These are phyloP conservation scores for Sitta europaea DNA, from an alignment of 2,113 vertebrate species.

Conservation along the genomic window DNA sequence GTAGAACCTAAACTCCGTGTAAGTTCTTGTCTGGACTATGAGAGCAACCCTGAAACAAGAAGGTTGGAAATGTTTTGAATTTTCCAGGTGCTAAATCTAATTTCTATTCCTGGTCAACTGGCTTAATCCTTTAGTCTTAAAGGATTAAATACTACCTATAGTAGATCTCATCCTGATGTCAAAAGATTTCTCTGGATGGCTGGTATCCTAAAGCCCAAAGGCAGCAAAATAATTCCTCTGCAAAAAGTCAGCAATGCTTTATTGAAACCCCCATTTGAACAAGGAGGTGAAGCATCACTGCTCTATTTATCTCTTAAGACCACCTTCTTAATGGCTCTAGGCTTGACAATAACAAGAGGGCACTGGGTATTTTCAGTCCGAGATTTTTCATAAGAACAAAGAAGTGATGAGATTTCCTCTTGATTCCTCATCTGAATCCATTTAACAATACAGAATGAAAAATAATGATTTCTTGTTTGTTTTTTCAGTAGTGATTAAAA, in stretches of 20 bases:
- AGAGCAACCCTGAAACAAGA: background rate
- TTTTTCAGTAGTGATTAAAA: constrained; percentile 6
- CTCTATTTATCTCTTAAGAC: constrained; percentile 57
- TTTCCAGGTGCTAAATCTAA: constrained; percentile 51
- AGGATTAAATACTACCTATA: constrained; percentile 60
- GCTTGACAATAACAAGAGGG: background rate
- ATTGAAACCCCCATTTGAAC: constrained; percentile 38
- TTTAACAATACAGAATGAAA: background rate
- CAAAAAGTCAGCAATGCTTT: constrained; percentile 21
- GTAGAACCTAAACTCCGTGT: background rate
- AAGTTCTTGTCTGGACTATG: background rate
- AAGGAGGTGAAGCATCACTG: constrained; percentile 20
- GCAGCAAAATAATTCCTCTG: constrained; percentile 12
- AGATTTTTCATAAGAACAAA: constrained; percentile 29
- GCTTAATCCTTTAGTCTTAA: constrained; percentile 54
- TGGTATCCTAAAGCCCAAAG: constrained; percentile 42
- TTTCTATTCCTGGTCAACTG: constrained; percentile 54
- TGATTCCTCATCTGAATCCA: constrained; percentile 26
- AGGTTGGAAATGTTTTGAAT: constrained; percentile 30
- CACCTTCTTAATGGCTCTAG: constrained; percentile 26
- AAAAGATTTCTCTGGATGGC: constrained; percentile 64
- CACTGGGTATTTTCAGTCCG: constrained; percentile 6
- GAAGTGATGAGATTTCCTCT: constrained; percentile 2
- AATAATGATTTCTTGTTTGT: background rate
- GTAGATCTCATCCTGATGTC: constrained; percentile 53